Base-by-base conservation (phyloP, 2,888 invertebrate species). In the Caenorhabditis zanzibari region DNA sequence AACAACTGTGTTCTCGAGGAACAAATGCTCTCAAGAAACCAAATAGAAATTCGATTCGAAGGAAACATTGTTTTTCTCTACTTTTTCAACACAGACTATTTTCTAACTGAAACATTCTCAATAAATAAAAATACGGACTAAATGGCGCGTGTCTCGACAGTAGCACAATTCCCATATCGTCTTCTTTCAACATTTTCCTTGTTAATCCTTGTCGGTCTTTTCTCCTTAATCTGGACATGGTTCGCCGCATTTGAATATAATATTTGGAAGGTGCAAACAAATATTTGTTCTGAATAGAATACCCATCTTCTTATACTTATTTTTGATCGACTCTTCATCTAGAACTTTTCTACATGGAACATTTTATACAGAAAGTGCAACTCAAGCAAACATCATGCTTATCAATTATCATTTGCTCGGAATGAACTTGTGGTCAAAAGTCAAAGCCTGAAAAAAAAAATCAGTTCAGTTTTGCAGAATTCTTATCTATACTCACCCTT, bases 191-290 rank as follows among this genome's bases (percentile, higher is more conserved):
- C n/a, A 54, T 22, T 54, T 19, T 19, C 26, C 38, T 75, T 81
- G 74, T 81, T 81, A 75, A 81, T 81, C 81, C 74, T 22, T 74
- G 66, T 69, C 74, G 74, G 63, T 24, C 54, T 69, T 74, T 68
- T 74, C 69, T 74, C 63, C 74, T 81, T 81, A 81, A 81, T 81
- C 81, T 81, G 68, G 74, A 49, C 74, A 81, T 75, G 81, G 81
- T 81, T 81, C 81, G 74, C 28, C 81, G 81, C 74, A 74, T 73
- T 81, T 68, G 69, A 81, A 74, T 81, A 81, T 75, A 69, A 81
- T 74, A 81, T 80, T 80, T 72, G 68, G 38, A 22, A 41, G 26
- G 64, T 72, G 56, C 56, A 79, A 47, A 63, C 56, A 71, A 79
- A 79, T 79, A 71, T 79, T 79, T 72, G 64, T 73, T 58, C 56